These are phyloP conservation scores for Urechis unicinctus DNA, from an alignment of 2,888 invertebrate species.

Conservation along the genomic window DNA sequence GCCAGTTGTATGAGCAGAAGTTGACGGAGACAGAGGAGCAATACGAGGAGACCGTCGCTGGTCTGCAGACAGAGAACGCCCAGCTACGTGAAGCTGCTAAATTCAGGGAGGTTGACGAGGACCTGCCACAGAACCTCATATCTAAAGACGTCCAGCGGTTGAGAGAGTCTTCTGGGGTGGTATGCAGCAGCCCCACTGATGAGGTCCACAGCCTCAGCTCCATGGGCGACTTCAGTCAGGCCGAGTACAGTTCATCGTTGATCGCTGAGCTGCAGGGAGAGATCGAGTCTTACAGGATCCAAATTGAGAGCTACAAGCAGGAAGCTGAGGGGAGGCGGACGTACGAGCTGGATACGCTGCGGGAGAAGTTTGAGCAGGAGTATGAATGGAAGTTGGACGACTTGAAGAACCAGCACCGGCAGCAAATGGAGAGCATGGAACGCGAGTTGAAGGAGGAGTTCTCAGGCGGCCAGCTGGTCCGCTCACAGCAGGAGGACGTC, in stretches of 20 bases:
- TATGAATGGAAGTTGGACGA: conserved; percentile 1
- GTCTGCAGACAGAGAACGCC: neutral
- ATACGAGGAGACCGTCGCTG: neutral
- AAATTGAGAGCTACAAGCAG: neutral
- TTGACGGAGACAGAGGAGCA: neutral
- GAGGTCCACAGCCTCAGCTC: neutral
- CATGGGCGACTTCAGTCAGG: neutral
- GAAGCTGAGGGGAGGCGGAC: neutral
- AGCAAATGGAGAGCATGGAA: neutral
- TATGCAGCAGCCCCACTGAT: neutral
- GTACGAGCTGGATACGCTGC: neutral
- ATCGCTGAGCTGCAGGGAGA: conserved; percentile 3
- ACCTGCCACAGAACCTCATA: neutral
- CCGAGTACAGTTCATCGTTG: neutral
- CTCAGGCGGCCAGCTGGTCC: neutral
- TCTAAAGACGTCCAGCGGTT: neutral
- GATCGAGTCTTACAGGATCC: neutral
- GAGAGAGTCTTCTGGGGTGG: neutral
- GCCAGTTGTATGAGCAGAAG: neutral
- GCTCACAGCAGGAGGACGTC: conserved; percentile 5
- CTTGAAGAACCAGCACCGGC: conserved; percentile 1
- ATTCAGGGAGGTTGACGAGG: neutral
- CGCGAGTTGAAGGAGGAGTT: neutral
- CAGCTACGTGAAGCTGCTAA: neutral
- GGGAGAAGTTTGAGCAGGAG: neutral